Evolutionary conservation across 2,113 vertebrate genomes (phyloP), one percentile per base, ranked within the genome.

Genomic region (Sinocyclocheilus anophthalmus): DNA sequence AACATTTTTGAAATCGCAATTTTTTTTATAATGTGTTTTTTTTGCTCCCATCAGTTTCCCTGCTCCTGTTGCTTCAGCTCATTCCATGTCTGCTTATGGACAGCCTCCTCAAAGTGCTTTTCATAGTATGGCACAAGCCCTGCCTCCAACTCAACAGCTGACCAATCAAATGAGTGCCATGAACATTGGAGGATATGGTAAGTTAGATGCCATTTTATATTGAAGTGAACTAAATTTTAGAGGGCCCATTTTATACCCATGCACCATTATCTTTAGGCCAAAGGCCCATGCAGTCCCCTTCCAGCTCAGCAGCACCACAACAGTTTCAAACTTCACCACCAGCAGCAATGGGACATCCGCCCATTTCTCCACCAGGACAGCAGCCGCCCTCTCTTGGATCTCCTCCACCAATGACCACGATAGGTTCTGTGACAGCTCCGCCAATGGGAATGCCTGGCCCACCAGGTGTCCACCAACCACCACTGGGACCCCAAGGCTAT

Each of bases 131-230:
- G 85, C 89, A 39, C 80, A 80, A 42, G 90, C 93, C 7, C 84
- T 93, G 2, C 93, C 94, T 33, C 87, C 95, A 75, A 3, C 95
- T n/a, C 90, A 94, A 85, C 97, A 97, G 9, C 91, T 99, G 86
- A 92, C 94, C 63, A 94, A 92, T 92, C 97, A 98, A 89, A 95
- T 99, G 90, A 89, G 76, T 90, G 94, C 92, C 72, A 96, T 99
- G 97, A 96, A 96, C 55, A 89, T 99, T 86, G 94, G 95, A 77
- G 95, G 88, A 91, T 96, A 97, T 77, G 97, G 97, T 98, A 95
- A 89, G 83, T 76, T 82, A 10, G 26, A 48, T 81, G 39, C 12
- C 12, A 16, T 61, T 81, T 81, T 26, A 26, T 6, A 4, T 65
- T 42, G 50, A 39, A 22, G 18, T 39, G 20, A 59, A 59, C 8